Evolutionary conservation across 2,797 vertebrate genomes (phyloP).

Genomic region (Eulemur albifrons): DNA sequence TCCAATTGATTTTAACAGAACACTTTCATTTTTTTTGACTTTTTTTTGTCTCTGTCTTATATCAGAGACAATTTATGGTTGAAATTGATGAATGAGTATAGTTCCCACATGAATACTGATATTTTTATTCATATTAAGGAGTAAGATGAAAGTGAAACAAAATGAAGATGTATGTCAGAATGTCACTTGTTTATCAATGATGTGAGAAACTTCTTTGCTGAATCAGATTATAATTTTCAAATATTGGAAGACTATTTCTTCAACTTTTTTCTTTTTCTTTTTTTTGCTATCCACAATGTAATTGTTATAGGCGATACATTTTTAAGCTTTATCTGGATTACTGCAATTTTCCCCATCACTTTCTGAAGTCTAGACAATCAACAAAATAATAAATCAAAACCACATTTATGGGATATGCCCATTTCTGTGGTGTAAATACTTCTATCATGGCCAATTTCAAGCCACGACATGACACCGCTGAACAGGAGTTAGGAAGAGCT

Average conservation of each 20-base stretch:
- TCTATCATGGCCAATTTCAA: background rate
- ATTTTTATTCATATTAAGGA: background rate
- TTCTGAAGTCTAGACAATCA: slow-evolving; percentile 1
- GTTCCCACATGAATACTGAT: background rate
- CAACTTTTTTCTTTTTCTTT: background rate
- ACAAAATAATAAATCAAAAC: background rate
- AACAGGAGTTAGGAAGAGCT: background rate
- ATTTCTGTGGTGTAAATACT: background rate
- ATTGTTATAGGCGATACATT: background rate
- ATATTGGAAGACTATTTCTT: background rate
- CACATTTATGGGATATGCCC: background rate
- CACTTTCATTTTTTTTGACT: background rate
- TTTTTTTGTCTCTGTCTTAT: background rate
- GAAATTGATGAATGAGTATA: background rate
- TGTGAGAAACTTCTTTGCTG: background rate
- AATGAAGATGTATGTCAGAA: background rate
- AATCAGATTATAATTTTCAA: background rate
- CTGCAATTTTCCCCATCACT: background rate
- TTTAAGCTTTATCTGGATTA: background rate
- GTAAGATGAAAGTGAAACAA: background rate
- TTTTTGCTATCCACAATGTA: background rate
- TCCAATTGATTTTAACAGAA: background rate
- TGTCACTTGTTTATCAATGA: background rate
- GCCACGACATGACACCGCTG: background rate
- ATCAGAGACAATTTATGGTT: background rate